These are phyloP conservation scores for Dicentrarchus labrax DNA, from an alignment of 2,113 vertebrate genomes.

Conservation along the genomic window DNA sequence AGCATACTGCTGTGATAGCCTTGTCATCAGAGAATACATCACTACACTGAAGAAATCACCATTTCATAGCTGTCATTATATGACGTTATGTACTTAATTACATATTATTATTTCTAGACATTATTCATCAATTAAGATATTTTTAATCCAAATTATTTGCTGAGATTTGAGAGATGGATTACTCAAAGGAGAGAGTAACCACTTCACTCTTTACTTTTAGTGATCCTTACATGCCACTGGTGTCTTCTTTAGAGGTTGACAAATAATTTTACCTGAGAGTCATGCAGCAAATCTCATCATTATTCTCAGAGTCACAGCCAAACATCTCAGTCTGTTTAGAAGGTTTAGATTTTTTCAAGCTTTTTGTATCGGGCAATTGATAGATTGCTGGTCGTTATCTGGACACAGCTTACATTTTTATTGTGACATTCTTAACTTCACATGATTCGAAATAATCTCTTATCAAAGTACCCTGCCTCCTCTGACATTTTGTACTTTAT, in stretches of 20 bases:
- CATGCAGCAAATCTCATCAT: not conserved
- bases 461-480: not conserved
- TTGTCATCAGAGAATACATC: constrained; percentile 51
- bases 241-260: not conserved
- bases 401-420: not conserved
- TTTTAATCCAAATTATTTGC: not conserved
- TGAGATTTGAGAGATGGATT: not conserved
- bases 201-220: not conserved
- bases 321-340: not conserved
- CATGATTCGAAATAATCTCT: too few species aligned
- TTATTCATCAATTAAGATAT: too few species aligned
- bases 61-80: constrained; percentile 6
- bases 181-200: not conserved
- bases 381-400: not conserved
- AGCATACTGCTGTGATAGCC: constrained; percentile 54
- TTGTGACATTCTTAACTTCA: not conserved
- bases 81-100: not conserved
- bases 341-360: not conserved
- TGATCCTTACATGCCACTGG: too few species aligned
- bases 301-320: not conserved
- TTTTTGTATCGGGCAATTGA: not conserved
- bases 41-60: constrained; percentile 19
- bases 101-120: not conserved
- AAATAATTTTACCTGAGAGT: not conserved
- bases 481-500: not conserved